Evolutionary conservation across 92 coral and sea anemone species (phyloP).

Genomic region (Metridium senile): DNA sequence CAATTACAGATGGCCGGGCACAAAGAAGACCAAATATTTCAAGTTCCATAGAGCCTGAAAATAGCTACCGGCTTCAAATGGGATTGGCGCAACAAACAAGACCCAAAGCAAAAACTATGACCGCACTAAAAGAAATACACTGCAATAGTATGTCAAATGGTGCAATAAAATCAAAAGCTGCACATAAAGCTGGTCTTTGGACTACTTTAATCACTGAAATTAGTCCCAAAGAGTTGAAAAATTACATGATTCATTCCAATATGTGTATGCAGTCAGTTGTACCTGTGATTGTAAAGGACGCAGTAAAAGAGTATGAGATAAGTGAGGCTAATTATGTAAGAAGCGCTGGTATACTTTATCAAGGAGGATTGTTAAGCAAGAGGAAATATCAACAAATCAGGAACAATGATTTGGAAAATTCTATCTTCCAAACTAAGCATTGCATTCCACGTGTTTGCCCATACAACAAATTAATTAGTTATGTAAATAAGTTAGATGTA

Average conservation of each 20-base stretch:
- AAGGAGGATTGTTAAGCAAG: slow-evolving; percentile 36
- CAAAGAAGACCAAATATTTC: slow-evolving; percentile 44
- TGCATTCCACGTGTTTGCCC: slow-evolving; percentile 14
- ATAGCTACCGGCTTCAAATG: slow-evolving; percentile 40
- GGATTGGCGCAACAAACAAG: slow-evolving; percentile 42
- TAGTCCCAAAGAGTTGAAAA: slow-evolving; percentile 19
- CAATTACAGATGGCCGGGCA: slow-evolving; percentile 24
- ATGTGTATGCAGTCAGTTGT: slow-evolving; percentile 25
- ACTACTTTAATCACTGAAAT: slow-evolving; percentile 20
- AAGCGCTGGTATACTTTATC: slow-evolving; percentile 36
- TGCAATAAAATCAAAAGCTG: slow-evolving; percentile 14
- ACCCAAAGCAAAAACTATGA: slow-evolving; percentile 39
- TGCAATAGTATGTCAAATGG: slow-evolving; percentile 36
- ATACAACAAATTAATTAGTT: slow-evolving; percentile 7
- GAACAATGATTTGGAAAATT: slow-evolving; percentile 16
- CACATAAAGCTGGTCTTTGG: slow-evolving; percentile 22
- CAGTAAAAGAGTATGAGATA: slow-evolving; percentile 36
- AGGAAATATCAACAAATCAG: slow-evolving; percentile 41
- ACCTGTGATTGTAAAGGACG: slow-evolving; percentile 35
- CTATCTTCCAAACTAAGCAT: neutral
- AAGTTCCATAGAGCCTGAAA: slow-evolving; percentile 34
- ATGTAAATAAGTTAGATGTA: neutral
- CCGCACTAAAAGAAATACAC: slow-evolving; percentile 36
- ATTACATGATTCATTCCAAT: slow-evolving; percentile 22
- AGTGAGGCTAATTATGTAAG: slow-evolving; percentile 27